phyloP scores from a whole-genome alignment of 1,140 invertebrate genomes.

The Homarus americanus region DNA sequence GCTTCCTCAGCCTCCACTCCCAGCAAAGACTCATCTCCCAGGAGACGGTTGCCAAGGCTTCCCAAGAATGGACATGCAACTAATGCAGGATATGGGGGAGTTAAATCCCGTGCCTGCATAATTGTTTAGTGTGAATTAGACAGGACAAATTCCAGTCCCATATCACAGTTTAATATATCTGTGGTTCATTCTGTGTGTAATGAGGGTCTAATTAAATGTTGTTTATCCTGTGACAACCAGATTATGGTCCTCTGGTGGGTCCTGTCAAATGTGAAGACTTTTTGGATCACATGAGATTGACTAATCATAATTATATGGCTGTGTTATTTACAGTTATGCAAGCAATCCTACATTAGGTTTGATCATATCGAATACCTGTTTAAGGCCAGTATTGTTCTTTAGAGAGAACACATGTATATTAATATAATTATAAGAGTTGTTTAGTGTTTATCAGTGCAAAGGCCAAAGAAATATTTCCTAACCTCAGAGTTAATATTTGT shows the following conservation, averaged over 20 bases:
- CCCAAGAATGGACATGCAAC: slow-evolving; percentile 34
- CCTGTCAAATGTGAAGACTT: too few species aligned
- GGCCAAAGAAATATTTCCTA: neutral
- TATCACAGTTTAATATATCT: too few species aligned
- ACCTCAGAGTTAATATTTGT: neutral
- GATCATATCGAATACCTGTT: neutral
- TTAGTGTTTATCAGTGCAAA: neutral
- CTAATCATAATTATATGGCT: neutral
- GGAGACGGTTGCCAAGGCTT: neutral
- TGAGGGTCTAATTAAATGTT: too few species aligned
- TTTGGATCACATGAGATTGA: too few species aligned
- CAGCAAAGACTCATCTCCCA: slow-evolving; percentile 8
- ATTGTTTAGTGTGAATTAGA: neutral
- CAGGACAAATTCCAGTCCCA: too few species aligned
- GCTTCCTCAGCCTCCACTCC: slow-evolving; percentile 22
- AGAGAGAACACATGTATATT: neutral
- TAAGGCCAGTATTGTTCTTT: neutral
- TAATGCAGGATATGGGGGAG: neutral
- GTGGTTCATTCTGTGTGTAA: neutral
- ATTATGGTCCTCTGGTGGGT: too few species aligned
- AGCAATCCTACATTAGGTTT: neutral
- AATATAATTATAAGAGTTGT: neutral
- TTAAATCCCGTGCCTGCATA: slow-evolving; percentile 35
- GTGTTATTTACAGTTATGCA: neutral
- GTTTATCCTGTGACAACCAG: too few species aligned